Evolutionary conservation across 92 coral and sea anemone species (phyloP).

Genomic region (Desmophyllum pertusum): DNA sequence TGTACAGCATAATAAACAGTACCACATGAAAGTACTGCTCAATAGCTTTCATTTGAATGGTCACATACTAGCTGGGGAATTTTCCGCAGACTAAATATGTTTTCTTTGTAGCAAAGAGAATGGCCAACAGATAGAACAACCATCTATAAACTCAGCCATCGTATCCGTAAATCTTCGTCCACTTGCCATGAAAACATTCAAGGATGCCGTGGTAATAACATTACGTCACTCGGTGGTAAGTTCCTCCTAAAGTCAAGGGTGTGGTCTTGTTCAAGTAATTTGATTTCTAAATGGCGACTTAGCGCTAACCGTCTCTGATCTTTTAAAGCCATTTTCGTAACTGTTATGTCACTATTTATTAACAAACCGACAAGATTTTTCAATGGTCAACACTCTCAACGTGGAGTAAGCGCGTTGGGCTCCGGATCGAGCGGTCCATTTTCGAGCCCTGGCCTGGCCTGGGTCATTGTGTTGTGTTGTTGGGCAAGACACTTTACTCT

Average conservation of each 20-base stretch:
- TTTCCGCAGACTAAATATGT: neutral
- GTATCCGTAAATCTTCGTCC: slow-evolving; percentile 82
- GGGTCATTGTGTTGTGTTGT: too few relatives aligned
- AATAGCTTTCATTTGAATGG: neutral
- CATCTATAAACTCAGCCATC: slow-evolving; percentile 75
- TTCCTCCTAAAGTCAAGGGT: neutral
- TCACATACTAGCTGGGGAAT: too few relatives aligned
- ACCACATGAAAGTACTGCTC: neutral
- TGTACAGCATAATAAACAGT: too few relatives aligned
- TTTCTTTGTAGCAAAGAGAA: neutral
- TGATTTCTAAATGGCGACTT: neutral
- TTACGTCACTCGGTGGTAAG: slow-evolving; percentile 70
- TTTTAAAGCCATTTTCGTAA: too few relatives aligned
- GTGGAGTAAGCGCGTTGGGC: too few relatives aligned
- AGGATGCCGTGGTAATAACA: slow-evolving; percentile 71
- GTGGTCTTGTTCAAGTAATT: neutral
- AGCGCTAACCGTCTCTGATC: too few relatives aligned
- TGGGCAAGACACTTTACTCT: too few relatives aligned
- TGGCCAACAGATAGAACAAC: neutral
- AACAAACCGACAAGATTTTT: too few relatives aligned
- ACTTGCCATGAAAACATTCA: slow-evolving; percentile 60
- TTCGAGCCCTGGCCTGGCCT: too few relatives aligned
- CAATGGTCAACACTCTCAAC: too few relatives aligned
- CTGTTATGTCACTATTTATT: too few relatives aligned
- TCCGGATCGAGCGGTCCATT: too few relatives aligned